Base-by-base conservation (phyloP, 2,113 vertebrate genomes). In the Heptranchias perlo region DNA sequence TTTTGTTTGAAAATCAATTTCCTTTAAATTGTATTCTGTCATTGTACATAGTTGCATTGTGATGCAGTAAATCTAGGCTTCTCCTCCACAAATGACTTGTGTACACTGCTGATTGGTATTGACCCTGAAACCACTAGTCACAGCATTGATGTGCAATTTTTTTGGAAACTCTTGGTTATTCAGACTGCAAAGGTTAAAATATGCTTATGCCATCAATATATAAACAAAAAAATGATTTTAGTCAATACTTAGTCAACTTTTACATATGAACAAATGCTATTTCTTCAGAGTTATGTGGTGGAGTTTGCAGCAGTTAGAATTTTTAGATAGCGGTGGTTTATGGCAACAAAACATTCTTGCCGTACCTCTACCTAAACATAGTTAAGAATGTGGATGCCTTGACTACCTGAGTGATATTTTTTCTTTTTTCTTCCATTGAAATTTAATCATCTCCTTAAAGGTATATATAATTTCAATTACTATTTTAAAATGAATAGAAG, bases 401-500 rank as follows among this genome's bases (percentile, higher is more conserved):
- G 94, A 52, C 94, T 95, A 69, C 44, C 61, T 47, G 94, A 95
- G 62, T 49, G 94, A 52, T 52, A 5, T 73, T 67, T 95, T 58
- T 35, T 91, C 0, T 3, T 54, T 47, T 31, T 67, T 69, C 94
- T 69, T 95, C 23, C 39, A 67, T 49, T 47, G 69, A 95, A 94
- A 67, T 49, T 31, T 13, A 69, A 35, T 49, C 23, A 67, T 94
- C 93, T 69, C 52, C 52, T 95, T 47, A 69, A 95, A 95, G 11
- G 89, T 62, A 93, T 95, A 49, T 69, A 93, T 73, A 65, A 82
- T 95, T 96, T 98, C 96, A 96, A 95, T 97, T 97, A 86, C 61
- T 97, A 97, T 97, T 97, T 96, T 96, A 95, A 73, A 97, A 96
- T 96, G 39, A 95, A 52, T 97, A 97, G 97, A 97, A 96, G 97